These are phyloP conservation scores for Myotis daubentonii DNA, from an alignment of 2,797 vertebrate species.

Conservation along the genomic window DNA sequence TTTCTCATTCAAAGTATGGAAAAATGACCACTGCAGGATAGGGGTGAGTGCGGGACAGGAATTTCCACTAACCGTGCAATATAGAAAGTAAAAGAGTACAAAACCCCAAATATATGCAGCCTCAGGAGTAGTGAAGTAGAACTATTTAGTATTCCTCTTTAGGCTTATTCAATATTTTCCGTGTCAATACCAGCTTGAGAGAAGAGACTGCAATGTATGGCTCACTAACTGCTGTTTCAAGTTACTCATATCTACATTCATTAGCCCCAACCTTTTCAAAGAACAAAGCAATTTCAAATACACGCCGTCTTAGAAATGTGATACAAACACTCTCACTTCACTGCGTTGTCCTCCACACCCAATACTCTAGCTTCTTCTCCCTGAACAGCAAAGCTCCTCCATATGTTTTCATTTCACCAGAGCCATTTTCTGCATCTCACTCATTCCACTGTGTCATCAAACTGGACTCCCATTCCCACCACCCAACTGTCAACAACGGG, in stretches of 20 bases:
- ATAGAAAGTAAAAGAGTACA: background rate
- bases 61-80: background rate
- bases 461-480: background rate
- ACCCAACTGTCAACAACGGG: background rate
- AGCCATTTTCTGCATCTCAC: background rate
- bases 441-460: background rate
- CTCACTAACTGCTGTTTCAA: background rate
- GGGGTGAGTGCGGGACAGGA: background rate
- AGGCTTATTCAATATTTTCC: background rate
- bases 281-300: background rate
- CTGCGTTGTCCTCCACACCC: background rate
- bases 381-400: background rate
- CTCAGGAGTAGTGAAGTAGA: background rate
- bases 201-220: background rate
- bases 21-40: background rate
- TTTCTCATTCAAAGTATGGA: background rate
- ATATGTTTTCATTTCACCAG: background rate
- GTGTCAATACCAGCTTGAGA: background rate
- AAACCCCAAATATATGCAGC: background rate
- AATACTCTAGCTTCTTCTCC: background rate
- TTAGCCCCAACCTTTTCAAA: background rate
- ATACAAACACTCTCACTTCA: background rate
- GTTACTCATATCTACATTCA: background rate
- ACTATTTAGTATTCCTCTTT: background rate
- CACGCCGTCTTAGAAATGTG: rapidly evolving